These are phyloP conservation scores for Amiota mariae DNA, from an alignment of 2,888 invertebrate genomes.

Conservation along the genomic window DNA sequence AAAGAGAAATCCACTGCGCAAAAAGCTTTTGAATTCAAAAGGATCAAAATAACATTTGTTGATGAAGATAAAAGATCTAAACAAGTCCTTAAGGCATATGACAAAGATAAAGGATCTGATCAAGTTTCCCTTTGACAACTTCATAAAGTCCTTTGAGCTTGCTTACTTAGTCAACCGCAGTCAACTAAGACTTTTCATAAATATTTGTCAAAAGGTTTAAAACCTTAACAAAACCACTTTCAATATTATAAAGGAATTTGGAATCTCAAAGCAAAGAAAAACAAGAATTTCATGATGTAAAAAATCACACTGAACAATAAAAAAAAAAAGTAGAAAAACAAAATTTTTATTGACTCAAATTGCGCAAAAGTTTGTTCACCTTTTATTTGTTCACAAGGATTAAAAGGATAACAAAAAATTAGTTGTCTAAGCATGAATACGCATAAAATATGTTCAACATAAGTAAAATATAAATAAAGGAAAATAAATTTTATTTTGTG, in stretches of 20 bases:
- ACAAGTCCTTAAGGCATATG: neutral
- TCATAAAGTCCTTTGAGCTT: neutral
- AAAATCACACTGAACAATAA: neutral
- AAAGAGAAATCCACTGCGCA: conserved; percentile 31
- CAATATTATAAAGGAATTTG: neutral
- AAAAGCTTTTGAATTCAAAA: neutral
- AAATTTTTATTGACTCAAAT: neutral
- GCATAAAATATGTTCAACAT: no score
- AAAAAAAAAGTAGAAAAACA: neutral
- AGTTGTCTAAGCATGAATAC: neutral
- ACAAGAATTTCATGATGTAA: neutral
- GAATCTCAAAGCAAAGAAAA: neutral
- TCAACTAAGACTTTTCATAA: conserved; percentile 8
- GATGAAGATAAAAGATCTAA: neutral
- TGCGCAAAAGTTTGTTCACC: neutral
- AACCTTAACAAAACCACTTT: neutral
- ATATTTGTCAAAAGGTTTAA: conserved; percentile 13
- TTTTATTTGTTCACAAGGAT: neutral
- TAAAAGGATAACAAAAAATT: conserved; percentile 9
- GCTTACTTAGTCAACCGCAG: neutral
- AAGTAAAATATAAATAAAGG: no score
- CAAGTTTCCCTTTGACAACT: conserved; percentile 19
- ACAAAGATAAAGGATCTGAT: neutral
- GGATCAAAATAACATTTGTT: neutral
- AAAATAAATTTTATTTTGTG: no score